A percentile compares a stretch with the other conserved stretches of the same genome.
phyloP scores from a whole-genome alignment of 2,113 vertebrate genomes.

The Dolichallabes microphthalmus region DNA sequence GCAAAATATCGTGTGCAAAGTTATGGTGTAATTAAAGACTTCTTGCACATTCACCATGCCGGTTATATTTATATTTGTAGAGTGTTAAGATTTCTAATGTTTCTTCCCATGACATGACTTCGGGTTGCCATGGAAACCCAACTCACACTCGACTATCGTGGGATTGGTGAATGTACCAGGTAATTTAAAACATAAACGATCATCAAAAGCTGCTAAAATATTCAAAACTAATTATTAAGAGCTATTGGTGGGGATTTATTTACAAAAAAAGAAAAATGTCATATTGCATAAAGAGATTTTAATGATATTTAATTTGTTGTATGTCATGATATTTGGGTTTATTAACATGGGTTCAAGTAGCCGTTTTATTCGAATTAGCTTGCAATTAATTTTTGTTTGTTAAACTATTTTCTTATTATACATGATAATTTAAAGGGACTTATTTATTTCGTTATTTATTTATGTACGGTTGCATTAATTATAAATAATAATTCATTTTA shows the following conservation, averaged over 20 bases:
- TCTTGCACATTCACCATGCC: not conserved
- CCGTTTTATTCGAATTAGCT: not conserved
- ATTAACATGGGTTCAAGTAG: not conserved
- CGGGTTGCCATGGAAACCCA: not conserved
- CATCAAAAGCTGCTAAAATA: not conserved
- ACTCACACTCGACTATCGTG: not conserved
- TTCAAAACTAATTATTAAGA: not conserved
- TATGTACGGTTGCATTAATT: no score
- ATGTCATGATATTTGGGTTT: not conserved
- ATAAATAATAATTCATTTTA: no score
- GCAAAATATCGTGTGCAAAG: not conserved
- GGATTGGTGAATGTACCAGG: not conserved
- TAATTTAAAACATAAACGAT: not conserved
- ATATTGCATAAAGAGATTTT: not conserved
- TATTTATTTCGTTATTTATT: no score
- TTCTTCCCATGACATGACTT: not conserved
- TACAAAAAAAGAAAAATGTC: not conserved
- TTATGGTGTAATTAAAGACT: not conserved
- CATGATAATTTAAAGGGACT: not conserved
- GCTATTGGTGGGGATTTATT: not conserved
- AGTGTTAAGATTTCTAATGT: not conserved
- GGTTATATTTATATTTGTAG: not conserved
- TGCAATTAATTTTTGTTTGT: not conserved
- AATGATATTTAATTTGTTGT: not conserved
- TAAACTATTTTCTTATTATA: not conserved